Evolutionary conservation across 2,797 vertebrate genomes (phyloP).

Genomic region (Gymnoscopelus microlampas): DNA sequence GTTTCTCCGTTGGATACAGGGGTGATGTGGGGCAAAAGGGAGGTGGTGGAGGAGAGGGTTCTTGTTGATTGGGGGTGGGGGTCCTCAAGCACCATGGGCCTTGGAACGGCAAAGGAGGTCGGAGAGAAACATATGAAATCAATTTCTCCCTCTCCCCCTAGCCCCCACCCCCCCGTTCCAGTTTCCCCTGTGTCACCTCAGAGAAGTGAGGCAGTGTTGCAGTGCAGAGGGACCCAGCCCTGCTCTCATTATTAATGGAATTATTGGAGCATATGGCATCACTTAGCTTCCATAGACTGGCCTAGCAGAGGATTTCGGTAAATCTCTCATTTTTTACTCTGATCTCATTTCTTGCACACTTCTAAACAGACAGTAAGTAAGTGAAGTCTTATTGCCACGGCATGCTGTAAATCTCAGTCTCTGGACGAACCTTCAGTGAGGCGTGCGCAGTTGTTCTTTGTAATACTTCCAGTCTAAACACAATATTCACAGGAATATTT

Average conservation of each 20-base stretch:
- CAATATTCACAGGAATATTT: conserved; percentile 22
- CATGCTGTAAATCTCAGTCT: conserved; percentile 12
- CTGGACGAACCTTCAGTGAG: conserved; percentile 26
- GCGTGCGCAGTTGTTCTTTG: conserved; percentile 4
- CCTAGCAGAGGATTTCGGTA: conserved; percentile 66
- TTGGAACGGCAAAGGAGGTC: conserved; percentile 37
- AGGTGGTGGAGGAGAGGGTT: conserved; percentile 15
- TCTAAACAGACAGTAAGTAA: conserved; percentile 38
- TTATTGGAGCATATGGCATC: conserved; percentile 83
- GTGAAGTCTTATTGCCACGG: conserved; percentile 1
- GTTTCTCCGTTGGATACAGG: conserved; percentile 66
- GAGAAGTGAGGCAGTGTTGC: conserved; percentile 76
- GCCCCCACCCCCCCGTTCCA: conserved; percentile 35
- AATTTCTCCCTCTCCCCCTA: conserved; percentile 68
- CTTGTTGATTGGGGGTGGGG: conserved; percentile 53
- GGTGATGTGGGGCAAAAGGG: conserved; percentile 49
- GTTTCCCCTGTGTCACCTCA: conserved; percentile 78
- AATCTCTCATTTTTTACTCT: conserved; percentile 68
- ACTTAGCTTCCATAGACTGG: conserved; percentile 63
- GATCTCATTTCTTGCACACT: conserved; percentile 48
- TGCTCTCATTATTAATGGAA: conserved; percentile 78
- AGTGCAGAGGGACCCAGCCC: conserved; percentile 65
- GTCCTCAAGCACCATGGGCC: conserved; percentile 40
- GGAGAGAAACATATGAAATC: conserved; percentile 80
- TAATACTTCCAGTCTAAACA: conserved; percentile 21